These are phyloP conservation scores for Lophotriccus pileatus DNA, from an alignment of 2,797 vertebrate genomes.

Conservation along the genomic window DNA sequence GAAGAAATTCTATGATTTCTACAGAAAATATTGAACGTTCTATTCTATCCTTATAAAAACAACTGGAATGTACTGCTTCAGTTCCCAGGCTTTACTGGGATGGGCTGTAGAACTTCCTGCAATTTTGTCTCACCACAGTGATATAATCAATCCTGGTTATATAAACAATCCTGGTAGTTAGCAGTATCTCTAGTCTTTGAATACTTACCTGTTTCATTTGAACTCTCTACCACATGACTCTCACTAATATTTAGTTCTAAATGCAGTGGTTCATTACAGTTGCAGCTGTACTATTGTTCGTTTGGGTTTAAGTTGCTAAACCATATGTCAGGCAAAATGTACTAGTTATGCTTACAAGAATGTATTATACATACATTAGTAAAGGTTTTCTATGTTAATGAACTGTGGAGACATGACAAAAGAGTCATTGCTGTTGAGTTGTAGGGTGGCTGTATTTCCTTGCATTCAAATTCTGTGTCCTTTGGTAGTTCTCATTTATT, in stretches of 20 bases:
- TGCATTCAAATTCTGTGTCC: background rate
- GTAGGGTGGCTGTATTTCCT: background rate
- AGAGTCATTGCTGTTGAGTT: slow-evolving; percentile 18
- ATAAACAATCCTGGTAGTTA: background rate
- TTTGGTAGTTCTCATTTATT: background rate
- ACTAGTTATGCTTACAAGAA: slow-evolving; percentile 64
- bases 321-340: slow-evolving; percentile 65
- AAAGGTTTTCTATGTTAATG: slow-evolving; percentile 70
- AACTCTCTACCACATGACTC: background rate
- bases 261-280: background rate
- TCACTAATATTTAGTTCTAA: background rate
- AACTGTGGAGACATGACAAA: slow-evolving; percentile 64
- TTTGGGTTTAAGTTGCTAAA: slow-evolving; percentile 54
- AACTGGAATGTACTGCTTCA: background rate
- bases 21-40: background rate
- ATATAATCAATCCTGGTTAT: background rate
- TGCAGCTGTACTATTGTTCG: slow-evolving; percentile 29
- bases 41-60: background rate
- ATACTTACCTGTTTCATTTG: slow-evolving; percentile 24
- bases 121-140: background rate
- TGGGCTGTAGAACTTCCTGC: background rate
- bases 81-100: background rate
- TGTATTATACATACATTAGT: slow-evolving; percentile 60
- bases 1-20: background rate
- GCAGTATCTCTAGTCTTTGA: background rate